Evolutionary conservation across 92 coral and sea anemone genomes (phyloP), one percentile per base, ranked within the genome.

Genomic region (Paragorgia papillata): DNA sequence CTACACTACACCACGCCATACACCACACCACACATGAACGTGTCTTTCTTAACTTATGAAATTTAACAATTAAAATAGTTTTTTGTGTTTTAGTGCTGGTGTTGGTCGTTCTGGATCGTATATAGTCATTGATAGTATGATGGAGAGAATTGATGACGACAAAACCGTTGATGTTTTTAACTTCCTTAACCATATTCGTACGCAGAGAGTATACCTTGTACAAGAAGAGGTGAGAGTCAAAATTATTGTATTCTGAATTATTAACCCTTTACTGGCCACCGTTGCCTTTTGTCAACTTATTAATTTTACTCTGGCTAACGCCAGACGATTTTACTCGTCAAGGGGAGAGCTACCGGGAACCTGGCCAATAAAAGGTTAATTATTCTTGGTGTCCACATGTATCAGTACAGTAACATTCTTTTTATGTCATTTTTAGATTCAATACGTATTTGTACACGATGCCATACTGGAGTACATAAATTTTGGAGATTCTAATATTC

Each of bases 21-120:
- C n/a, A n/a, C n/a, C n/a, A n/a, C n/a, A n/a, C n/a, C n/a, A n/a
- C n/a, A n/a, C n/a, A n/a, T n/a, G n/a, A n/a, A n/a, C n/a, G n/a
- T n/a, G n/a, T n/a, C n/a, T n/a, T n/a, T n/a, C n/a, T n/a, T n/a
- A n/a, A n/a, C n/a, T n/a, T n/a, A n/a, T n/a, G n/a, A n/a, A n/a
- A n/a, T n/a, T n/a, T n/a, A n/a, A n/a, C n/a, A n/a, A n/a, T n/a
- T n/a, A n/a, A n/a, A n/a, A n/a, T n/a, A n/a, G n/a, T n/a, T 31
- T n/a, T 13, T 28, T 24, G 21, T 51, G 5, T 89, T 89, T 73
- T 71, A 94, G 98, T 83, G 98, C 98, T 69, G 98, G 98, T 41
- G 98, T 94, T 58, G 98, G 98, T 37, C 91, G 98, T 53, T 91
- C 97, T 59, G 98, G 98, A 9, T 90, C 97, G 3, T 94, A 84